These are phyloP conservation scores for Mustela erminea DNA, from an alignment of 2,797 vertebrate genomes.

Conservation along the genomic window DNA sequence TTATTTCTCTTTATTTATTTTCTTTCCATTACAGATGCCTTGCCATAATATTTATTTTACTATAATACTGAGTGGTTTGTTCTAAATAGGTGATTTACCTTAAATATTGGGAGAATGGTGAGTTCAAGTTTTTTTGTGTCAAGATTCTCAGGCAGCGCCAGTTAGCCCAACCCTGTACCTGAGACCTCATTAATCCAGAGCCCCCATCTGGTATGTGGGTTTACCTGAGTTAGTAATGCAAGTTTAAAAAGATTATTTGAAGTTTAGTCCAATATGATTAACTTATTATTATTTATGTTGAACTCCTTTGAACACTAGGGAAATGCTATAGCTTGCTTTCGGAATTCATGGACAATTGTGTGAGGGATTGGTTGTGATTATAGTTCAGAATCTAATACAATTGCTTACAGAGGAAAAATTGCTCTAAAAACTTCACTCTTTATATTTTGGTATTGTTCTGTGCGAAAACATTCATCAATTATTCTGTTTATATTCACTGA, in stretches of 20 bases:
- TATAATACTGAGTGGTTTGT: not conserved
- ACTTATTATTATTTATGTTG: not conserved
- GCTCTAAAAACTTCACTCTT: not conserved
- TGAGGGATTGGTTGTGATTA: not conserved
- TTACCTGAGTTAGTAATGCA: not conserved
- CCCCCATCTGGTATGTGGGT: not conserved
- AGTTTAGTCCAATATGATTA: not conserved
- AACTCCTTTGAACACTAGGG: not conserved
- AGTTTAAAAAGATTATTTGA: not conserved
- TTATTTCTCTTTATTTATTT: not conserved
- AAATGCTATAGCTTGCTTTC: not conserved
- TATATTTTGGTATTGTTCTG: not conserved
- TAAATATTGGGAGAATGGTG: not conserved
- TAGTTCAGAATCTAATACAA: not conserved
- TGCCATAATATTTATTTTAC: not conserved
- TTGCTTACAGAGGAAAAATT: not conserved
- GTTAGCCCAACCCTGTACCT: fast-evolving
- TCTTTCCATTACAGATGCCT: not conserved
- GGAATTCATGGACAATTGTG: not conserved
- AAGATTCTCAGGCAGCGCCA: not conserved
- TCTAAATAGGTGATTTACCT: not conserved
- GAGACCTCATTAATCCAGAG: not conserved
- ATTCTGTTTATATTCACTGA: not conserved
- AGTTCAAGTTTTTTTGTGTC: not conserved
- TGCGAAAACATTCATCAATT: not conserved